Base-by-base conservation (phyloP, 2,888 invertebrate species). In the Drosophila meridionalis region DNA sequence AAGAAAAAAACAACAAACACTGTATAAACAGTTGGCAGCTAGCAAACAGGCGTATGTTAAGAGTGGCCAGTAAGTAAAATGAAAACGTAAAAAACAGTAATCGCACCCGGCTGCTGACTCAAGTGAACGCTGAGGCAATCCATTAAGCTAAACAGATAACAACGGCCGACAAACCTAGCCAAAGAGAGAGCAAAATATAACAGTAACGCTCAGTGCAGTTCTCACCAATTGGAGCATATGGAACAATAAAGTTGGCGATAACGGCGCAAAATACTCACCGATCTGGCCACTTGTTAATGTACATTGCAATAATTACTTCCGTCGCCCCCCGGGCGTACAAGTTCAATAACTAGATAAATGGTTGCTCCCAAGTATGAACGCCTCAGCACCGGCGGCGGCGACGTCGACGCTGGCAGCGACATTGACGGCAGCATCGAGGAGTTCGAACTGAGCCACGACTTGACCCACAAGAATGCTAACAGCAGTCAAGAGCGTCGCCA, bases 341-440 rank as follows among this genome's bases (percentile, higher is more conserved):
- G 42, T 32, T 48, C 91, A 87, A 76, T 82, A 34, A 76, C 30
- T 69, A 65, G 78, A 87, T 81, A 84, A 84, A 85, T 85, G 85
- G 89, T 89, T 52, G 72, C 87, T 40, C 80, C 91, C 43, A 92
- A 91, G 69, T 93, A 92, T 75, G 93, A 93, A 78, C 91, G 92
- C n/a, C 86, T 93, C 42, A 88, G 67, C 59, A 87, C 90, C 56
- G 74, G 74, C 52, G 82, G 80, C 56, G 81, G 68, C 48, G 72
- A 34, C 43, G 73, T 58, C 20, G 69, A 63, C 66, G 56, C 59
- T 58, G 80, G 73, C 53, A 82, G 71, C 68, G 77, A 79, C 64
- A 82, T 68, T 50, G 83, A 76, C 36, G 88, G 88, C 57, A 88
- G 85, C 56, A 84, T 88, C 40, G 91, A 93, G 53, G 92, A 91